These are phyloP conservation scores for Brachionus paranguensis DNA, from an alignment of 1,140 invertebrate genomes.

Conservation along the genomic window DNA sequence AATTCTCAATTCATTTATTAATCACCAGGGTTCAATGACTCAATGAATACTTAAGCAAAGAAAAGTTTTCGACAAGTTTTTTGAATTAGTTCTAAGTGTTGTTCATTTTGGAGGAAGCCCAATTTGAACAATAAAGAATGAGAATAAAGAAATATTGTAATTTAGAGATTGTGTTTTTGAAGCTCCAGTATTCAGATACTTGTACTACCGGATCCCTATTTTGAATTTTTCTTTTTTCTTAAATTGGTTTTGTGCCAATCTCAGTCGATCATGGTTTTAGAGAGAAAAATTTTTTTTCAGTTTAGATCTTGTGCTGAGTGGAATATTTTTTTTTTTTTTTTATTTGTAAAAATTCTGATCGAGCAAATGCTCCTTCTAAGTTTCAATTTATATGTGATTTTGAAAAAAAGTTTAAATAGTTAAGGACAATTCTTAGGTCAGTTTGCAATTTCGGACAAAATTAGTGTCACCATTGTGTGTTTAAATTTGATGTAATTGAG, in stretches of 20 bases:
- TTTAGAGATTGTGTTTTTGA: background rate
- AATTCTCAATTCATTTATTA: background rate
- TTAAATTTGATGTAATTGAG: too few species aligned
- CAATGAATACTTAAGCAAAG: background rate
- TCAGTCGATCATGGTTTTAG: background rate
- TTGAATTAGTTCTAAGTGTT: background rate
- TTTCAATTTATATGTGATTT: too few species aligned
- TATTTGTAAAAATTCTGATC: too few species aligned
- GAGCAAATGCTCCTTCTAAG: too few species aligned
- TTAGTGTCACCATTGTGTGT: too few species aligned
- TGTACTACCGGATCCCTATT: background rate
- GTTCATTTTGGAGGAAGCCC: background rate
- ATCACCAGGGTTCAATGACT: background rate
- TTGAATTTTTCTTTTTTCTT: background rate
- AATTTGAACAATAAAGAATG: background rate
- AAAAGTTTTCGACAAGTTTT: background rate
- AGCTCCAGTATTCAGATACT: constrained; percentile 9
- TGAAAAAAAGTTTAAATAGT: too few species aligned
- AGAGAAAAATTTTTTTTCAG: too few species aligned
- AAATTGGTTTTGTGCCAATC: background rate
- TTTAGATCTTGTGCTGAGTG: too few species aligned
- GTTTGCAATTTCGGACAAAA: too few species aligned
- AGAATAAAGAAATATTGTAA: background rate
- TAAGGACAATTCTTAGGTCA: too few species aligned
- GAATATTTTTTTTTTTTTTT: too few species aligned